Base-by-base conservation (phyloP, 2,797 vertebrate genomes). In the Pelochelys cantorii region DNA sequence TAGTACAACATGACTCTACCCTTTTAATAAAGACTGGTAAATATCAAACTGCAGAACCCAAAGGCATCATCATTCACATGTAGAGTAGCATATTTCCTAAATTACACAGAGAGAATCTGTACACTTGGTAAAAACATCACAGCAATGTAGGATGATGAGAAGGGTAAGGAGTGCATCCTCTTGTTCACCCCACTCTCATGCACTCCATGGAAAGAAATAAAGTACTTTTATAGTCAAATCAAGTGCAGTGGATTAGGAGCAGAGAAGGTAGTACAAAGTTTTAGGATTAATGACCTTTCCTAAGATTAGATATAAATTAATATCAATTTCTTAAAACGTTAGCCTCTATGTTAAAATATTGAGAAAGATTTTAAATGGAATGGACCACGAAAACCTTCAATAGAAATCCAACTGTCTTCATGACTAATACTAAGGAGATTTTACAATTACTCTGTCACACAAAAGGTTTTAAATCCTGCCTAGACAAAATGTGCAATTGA, bases 361-460 rank as follows among this genome's bases (percentile, higher is more conserved):
- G 48, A 37, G 1, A 27, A 84, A 3, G 0, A 84, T 87, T 93
- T 83, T 89, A 81, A 37, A 84, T 65, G 92, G 80, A 87, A 95
- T 9, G 57, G 89, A 90, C 52, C 84, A 65, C 55, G 82, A 11
- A n/a, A 84, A 74, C 90, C 79, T 37, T 52, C 56, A 95, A 83
- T 25, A 88, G 86, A 97, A 93, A 94, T 87, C 86, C 87, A 97
- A 88, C 80, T 96, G 88, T 79, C 82, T 93, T 94, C 96, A 86
- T 85, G 87, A 95, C 79, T 6, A 9, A 80, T 86, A 85, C 56
- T 94, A 95, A 91, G 95, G 83, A 92, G 93, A 97, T 95, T 97
- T 97, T 96, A 93, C 89, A 91, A 82, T 86, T 91, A 95, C n/a
- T 85, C 48, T 55, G 52, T 82, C 74, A 93, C 52, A 97, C 74